Conservation (phyloP, 2,888 invertebrate genomes). For the Dicycla oo region DNA sequence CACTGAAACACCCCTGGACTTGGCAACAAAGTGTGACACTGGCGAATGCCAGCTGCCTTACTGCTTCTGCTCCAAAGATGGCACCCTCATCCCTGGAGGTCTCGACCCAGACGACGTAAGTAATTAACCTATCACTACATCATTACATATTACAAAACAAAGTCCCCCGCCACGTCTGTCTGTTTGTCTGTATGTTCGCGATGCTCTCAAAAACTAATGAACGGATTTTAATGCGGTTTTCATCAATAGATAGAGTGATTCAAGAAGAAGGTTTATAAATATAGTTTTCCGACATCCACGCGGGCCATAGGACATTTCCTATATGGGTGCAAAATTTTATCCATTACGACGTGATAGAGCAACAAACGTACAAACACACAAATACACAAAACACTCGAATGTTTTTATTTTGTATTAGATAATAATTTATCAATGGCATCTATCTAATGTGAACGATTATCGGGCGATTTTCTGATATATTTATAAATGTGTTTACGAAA, state of each 20-base stretch:
- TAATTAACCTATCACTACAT: constrained; percentile 31
- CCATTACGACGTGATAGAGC: background rate
- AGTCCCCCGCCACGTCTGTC: no score
- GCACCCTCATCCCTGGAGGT: constrained; percentile 96
- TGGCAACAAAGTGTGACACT: constrained; percentile 95
- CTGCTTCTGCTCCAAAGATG: constrained; percentile 98
- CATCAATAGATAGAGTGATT: no score
- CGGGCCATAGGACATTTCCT: background rate
- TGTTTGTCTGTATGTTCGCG: no score
- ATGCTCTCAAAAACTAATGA: no score
- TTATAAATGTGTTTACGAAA: constrained; percentile 1
- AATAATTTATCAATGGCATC: background rate
- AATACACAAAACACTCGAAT: background rate
- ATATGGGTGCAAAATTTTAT: background rate
- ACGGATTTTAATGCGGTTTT: no score
- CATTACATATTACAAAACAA: no score
- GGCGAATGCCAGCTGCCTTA: constrained; percentile 95
- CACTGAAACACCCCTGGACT: constrained; percentile 95
- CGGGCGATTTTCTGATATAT: constrained; percentile 3
- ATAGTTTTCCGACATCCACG: no score
- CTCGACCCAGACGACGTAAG: constrained; percentile 95
- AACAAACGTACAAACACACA: background rate
- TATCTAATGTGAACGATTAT: background rate
- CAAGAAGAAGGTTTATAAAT: no score
- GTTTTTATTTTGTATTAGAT: background rate